Conservation (phyloP, 2,113 vertebrate species). For the Amblyornis subalaris region DNA sequence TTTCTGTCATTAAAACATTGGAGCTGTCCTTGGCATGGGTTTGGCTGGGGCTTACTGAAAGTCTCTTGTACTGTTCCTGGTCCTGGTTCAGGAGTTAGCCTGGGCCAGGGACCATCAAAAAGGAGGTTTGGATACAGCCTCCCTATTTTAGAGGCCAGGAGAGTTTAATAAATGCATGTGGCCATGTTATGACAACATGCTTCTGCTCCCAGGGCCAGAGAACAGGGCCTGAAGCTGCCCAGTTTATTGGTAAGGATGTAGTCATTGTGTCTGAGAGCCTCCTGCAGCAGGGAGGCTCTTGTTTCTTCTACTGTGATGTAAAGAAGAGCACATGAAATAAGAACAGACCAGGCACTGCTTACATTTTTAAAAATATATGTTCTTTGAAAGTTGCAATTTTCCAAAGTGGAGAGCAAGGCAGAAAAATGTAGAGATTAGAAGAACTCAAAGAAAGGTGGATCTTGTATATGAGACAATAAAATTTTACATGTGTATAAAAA, state of each 20-base stretch:
- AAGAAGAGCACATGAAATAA: neutral
- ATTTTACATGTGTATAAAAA: neutral
- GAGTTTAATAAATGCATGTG: slow-evolving; percentile 23
- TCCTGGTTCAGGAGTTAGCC: neutral
- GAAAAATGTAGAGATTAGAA: neutral
- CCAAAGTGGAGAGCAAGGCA: neutral
- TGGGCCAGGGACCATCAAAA: neutral
- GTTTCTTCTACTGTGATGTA: neutral
- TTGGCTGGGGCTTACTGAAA: neutral
- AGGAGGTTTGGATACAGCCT: neutral
- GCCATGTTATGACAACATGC: neutral
- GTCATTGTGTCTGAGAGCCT: neutral
- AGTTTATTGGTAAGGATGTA: neutral
- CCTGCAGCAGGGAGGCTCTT: neutral
- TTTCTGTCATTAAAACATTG: neutral
- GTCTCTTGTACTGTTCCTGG: neutral
- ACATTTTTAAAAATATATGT: neutral
- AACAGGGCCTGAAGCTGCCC: neutral
- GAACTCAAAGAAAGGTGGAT: neutral
- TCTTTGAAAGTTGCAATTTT: neutral
- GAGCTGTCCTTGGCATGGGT: neutral
- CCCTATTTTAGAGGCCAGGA: neutral
- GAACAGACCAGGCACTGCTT: neutral
- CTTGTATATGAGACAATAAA: neutral
- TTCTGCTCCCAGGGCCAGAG: neutral